Base-by-base conservation (phyloP, 2,797 vertebrate species). In the Platalea minor region DNA sequence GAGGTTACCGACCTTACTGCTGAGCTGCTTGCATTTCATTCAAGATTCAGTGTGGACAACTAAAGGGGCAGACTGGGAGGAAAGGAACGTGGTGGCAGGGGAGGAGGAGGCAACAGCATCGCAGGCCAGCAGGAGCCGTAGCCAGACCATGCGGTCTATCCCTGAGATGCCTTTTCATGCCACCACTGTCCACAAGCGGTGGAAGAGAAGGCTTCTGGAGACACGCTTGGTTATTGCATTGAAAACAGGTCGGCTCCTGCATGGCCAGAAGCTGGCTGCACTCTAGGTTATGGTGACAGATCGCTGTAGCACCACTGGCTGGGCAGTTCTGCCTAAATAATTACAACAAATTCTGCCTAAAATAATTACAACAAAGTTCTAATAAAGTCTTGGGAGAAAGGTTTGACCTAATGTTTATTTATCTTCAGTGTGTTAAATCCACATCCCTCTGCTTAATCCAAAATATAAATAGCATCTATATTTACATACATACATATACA, bases 41-140 rank as follows among this genome's bases (percentile, higher is more conserved):
- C 60, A 31, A 13, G 29, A 23, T 60, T 73, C 64, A 25, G 0
- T 43, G 33, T 73, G 41, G 46, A 33, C 10, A 51, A 12, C 21
- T 31, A 33, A 80, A 67, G 31, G 24, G n/a, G 48, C 31, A 73
- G 24, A 37, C 1, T 45, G 51, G 46, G 20, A 94, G 25, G 26
- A 88, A 61, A 56, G 51, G 24, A 72, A 39, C 3, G 1, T 15
- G 19, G 18, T 69, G 31, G 24, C 9, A 35, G 53, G 35, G 16
- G 11, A 45, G 33, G 45, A 88, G 45, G 17, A 64, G 18, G 45
- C 28, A 54, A 13, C 10, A 54, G 63, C 17, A 25, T 7, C 35
- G 4, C 18, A 65, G 53, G 24, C 15, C 39, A 64, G 39, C 3
- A 2, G 28, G 17, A 70, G 21, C 20, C 3, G 0, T 45, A 39